phyloP scores from a whole-genome alignment of 1,140 invertebrate species.

The Copidosoma floridanum region DNA sequence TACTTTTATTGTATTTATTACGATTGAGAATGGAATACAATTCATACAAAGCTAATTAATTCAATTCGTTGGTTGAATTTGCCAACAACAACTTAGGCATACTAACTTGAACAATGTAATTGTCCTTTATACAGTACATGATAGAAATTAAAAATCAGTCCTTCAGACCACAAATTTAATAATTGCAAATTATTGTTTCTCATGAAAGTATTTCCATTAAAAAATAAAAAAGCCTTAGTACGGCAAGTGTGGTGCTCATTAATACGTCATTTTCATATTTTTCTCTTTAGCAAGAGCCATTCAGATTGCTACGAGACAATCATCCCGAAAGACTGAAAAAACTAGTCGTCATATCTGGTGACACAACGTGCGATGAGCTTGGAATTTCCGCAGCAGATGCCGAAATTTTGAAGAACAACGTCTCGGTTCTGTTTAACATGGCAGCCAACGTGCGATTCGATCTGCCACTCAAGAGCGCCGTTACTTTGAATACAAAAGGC shows the following conservation, averaged over 20 bases:
- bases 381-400: constrained; percentile 61
- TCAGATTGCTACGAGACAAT: constrained; percentile 50
- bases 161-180: too few species aligned
- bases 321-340: constrained; percentile 50
- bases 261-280: background rate
- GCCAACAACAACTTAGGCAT: too few species aligned
- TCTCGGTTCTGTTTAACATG: constrained; percentile 84
- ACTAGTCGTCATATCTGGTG: constrained; percentile 51
- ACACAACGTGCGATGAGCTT: constrained; percentile 54
- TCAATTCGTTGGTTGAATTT: too few species aligned
- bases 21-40: too few species aligned
- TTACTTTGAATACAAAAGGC: constrained; percentile 57
- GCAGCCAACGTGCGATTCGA: constrained; percentile 80
- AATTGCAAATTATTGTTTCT: too few species aligned
- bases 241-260: constrained; percentile 50
- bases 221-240: too few species aligned
- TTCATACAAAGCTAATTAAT: too few species aligned
- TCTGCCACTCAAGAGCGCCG: constrained; percentile 53
- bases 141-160: too few species aligned
- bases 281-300: constrained; percentile 54
- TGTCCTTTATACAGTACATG: too few species aligned
- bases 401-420: constrained; percentile 59
- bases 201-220: too few species aligned
- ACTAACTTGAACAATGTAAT: too few species aligned
- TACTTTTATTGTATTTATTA: too few species aligned